Evolutionary conservation across 30 jellyfish, hydroid and myxozoan species (phyloP).

Genomic region (Pseudorhiza aurosa): DNA sequence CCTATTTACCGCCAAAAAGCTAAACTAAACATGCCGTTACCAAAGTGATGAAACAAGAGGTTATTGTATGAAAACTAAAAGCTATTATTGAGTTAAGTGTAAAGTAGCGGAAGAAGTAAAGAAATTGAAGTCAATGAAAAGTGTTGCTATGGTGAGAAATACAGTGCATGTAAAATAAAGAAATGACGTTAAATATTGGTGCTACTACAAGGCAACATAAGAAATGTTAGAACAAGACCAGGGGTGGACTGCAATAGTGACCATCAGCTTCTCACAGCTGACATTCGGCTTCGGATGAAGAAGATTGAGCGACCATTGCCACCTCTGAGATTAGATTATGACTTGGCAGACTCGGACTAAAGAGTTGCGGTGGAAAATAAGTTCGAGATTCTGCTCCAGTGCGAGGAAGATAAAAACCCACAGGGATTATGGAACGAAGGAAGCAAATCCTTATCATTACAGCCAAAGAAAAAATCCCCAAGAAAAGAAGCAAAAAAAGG

Average conservation of each 20-base stretch:
- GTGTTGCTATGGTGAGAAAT: too few relatives aligned
- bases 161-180: too few relatives aligned
- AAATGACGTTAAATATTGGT: too few relatives aligned
- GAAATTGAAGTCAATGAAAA: too few relatives aligned
- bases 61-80: too few relatives aligned
- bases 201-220: too few relatives aligned
- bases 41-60: too few relatives aligned
- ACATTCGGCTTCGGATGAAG: neutral
- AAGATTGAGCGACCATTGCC: neutral
- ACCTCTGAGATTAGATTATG: constrained; percentile 12
- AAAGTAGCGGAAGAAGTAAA: too few relatives aligned
- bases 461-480: constrained; percentile 23
- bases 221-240: neutral
- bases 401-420: constrained; percentile 33
- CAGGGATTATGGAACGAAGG: constrained; percentile 48
- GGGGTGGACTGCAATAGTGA: constrained; percentile 26
- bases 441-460: neutral
- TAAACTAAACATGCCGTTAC: too few relatives aligned
- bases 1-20: too few relatives aligned
- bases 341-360: neutral
- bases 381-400: constrained; percentile 7
- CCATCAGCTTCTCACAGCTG: constrained; percentile 7
- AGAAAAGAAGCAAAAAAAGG: neutral
- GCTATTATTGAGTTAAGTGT: too few relatives aligned
- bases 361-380: neutral